Base-by-base conservation (phyloP, 1,140 invertebrate genomes). In the Thereuonema tuberculata region DNA sequence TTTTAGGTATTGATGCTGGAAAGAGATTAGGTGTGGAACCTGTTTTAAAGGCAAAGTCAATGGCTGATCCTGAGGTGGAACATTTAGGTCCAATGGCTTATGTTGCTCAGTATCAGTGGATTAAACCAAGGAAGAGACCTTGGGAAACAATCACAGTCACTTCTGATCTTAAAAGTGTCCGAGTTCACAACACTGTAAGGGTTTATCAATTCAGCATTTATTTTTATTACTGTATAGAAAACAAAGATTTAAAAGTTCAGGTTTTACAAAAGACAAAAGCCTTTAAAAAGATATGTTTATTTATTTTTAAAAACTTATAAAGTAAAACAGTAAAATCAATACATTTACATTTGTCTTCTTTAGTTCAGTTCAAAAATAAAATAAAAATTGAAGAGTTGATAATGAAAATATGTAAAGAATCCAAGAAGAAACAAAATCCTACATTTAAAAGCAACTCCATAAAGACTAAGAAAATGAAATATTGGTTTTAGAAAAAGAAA, bases 21-120 rank as follows among this genome's bases (percentile, higher is more conserved):
- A 75, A 77, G 61, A 80, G 79, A 66, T 68, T 81, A 71, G 90
- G 92, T 20, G 86, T 96, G 2, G 85, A 93, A 67, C 90, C 91
- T 25, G 82, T 95, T 47, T 70, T 98, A 29, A 84, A 88, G 66
- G 85, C 93, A 2, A 89, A 89, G 72, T 93, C 98, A 69, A 90
- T 98, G 84, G 85, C 88, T 50, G 89, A 93, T 72, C 86, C 84
- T 54, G 86, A 95, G 70, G 89, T 93, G 1, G 93, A 97, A 70
- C 92, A 96, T 79, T 78, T 97, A 64, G 93, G 90, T 3, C 88
- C 95, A 61, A 96, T 96, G 93, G 88, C 92, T 2, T 96, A 95
- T 74, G 87, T 86, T 1, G 87, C 90, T 0, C 81, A 87, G 70
- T 91, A 89, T 74, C 86, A 90, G 65, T 89, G 89, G 82, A 80